Base-by-base conservation (phyloP, 2,888 invertebrate species). In the Arctia plantaginis region DNA sequence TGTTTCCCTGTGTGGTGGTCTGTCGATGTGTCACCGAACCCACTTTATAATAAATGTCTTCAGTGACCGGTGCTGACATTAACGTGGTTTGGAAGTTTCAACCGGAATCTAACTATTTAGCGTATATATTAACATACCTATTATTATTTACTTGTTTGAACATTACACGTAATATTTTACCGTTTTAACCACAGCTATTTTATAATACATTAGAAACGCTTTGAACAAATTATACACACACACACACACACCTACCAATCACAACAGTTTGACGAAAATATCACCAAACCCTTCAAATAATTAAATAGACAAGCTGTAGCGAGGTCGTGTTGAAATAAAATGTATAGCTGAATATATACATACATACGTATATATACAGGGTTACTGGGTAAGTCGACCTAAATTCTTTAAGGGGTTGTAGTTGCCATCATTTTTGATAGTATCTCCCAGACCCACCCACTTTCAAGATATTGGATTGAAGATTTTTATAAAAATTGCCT, bases 1-100 rank as follows among this genome's bases (percentile, higher is more conserved):
- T 33, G 18, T 23, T 44, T 47, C 70, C 80, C 68, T 79, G 80
- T 79, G 78, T 67, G 86, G 86, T 78, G 82, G 80, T 85, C 80
- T 69, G 72, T 35, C 33, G 44, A 66, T 79, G 79, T 70, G 78
- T 85, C 81, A 81, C 73, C 72, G 72, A 79, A 74, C 74, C 74
- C 75, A 80, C 71, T 62, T 77, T 71, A 75, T 73, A 74, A 77
- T 83, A 79, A 82, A 83, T 83, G 75, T 83, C 80, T 72, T 71
- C 74, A 75, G 66, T 73, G 85, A 80, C 80, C 79, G 73, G 69
- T 80, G 76, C 70, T 39, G 64, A 78, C 75, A 68, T n/a, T 78
- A 78, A 74, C 74, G 73, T 75, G 76, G 77, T 75, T 71, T 69
- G 68, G 74, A 79, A 73, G 66, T 55, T 72, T 72, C 80, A 79